Evolutionary conservation across 2,797 vertebrate species (phyloP).

Genomic region (Polyboroides typus): DNA sequence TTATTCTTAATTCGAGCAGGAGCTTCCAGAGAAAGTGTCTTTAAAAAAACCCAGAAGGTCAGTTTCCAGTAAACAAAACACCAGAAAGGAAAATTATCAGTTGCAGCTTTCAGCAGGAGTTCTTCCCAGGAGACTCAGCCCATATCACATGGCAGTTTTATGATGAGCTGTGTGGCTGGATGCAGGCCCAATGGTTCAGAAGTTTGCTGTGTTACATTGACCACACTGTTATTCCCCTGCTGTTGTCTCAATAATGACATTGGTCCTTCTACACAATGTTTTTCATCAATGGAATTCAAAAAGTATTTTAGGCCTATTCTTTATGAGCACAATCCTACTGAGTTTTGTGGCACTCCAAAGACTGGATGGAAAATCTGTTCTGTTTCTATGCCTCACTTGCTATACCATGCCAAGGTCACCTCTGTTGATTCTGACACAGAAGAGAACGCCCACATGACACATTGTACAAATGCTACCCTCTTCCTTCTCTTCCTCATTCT

Average conservation of each 20-base stretch:
- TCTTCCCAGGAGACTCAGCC: background rate
- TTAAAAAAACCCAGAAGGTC: background rate
- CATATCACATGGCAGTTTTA: background rate
- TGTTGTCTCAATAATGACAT: background rate
- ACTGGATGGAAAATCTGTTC: background rate
- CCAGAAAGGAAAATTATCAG: background rate
- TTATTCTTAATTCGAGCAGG: constrained; percentile 88
- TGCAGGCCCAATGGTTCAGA: background rate
- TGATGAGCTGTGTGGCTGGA: background rate
- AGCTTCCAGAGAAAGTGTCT: constrained; percentile 89
- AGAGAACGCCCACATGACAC: background rate
- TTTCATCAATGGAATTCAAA: background rate
- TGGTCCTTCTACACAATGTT: background rate
- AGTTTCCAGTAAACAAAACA: background rate
- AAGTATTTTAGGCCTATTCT: background rate
- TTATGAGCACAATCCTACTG: background rate
- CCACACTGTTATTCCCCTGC: background rate
- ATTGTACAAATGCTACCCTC: background rate
- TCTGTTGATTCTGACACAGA: background rate
- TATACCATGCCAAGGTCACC: background rate
- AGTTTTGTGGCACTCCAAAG: background rate
- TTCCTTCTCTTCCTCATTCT: background rate
- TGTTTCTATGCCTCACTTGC: background rate
- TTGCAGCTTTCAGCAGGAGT: background rate
- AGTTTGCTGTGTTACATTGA: background rate